These are phyloP conservation scores for Drosophila falleni DNA, from an alignment of 2,888 invertebrate species.

Conservation along the genomic window DNA sequence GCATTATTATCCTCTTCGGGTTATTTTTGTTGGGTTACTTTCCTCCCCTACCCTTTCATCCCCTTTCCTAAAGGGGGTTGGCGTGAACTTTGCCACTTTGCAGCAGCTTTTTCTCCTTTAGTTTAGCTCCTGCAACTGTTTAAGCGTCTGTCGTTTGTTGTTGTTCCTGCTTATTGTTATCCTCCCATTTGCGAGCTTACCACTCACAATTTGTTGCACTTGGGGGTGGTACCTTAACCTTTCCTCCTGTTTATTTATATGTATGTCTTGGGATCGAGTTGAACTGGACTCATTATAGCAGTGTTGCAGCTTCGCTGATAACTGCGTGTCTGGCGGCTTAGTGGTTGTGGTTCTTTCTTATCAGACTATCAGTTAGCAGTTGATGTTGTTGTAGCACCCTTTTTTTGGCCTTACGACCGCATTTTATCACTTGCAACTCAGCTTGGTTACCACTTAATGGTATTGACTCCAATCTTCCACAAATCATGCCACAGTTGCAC, in stretches of 20 bases:
- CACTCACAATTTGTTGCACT: conserved; percentile 52
- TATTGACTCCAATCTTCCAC: not conserved
- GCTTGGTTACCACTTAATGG: conserved; percentile 32
- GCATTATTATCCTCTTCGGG: conserved; percentile 43
- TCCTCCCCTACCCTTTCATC: not conserved
- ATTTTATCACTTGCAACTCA: conserved; percentile 51
- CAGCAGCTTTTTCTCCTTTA: conserved; percentile 62
- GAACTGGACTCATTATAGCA: conserved; percentile 51
- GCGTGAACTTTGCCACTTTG: conserved; percentile 85
- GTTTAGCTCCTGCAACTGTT: conserved; percentile 53
- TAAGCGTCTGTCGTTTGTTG: conserved; percentile 44
- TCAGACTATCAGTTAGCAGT: conserved; percentile 24
- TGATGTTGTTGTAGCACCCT: not conserved
- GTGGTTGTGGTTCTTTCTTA: conserved; percentile 36
- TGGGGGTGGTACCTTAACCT: conserved; percentile 41
- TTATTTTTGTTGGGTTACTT: conserved; percentile 9
- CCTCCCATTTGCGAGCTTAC: conserved; percentile 31
- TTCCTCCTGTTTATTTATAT: conserved; percentile 7
- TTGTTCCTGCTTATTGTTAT: conserved; percentile 46
- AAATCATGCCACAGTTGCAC: conserved; percentile 17
- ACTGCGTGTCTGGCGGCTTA: conserved; percentile 58
- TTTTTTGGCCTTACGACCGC: conserved; percentile 19
- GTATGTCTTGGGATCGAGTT: not conserved
- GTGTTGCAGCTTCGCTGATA: conserved; percentile 66
- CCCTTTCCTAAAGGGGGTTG: conserved; percentile 62